These are phyloP conservation scores for Columbina picui DNA, from an alignment of 2,113 vertebrate species.

Conservation along the genomic window DNA sequence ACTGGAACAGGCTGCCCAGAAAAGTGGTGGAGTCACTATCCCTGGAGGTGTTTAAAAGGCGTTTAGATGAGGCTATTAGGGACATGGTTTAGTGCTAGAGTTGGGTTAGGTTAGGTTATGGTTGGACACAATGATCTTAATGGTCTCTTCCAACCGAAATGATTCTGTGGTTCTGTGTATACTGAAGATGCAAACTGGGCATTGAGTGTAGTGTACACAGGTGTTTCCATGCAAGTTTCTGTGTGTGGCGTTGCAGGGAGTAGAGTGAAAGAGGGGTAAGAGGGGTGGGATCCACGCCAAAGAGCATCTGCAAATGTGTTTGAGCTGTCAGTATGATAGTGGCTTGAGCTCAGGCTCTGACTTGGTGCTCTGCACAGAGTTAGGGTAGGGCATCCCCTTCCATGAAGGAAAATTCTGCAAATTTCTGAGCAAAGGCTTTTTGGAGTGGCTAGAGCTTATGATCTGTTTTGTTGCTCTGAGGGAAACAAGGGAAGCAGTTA, in stretches of 20 bases:
- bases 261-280: not conserved
- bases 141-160: too few relatives aligned
- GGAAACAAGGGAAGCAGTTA: not conserved
- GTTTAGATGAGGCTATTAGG: too few relatives aligned
- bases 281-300: not conserved
- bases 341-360: not conserved
- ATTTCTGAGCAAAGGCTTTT: not conserved
- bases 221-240: not conserved
- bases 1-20: too few relatives aligned
- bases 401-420: not conserved
- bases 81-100: too few relatives aligned
- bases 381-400: not conserved
- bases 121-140: too few relatives aligned
- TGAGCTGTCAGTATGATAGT: not conserved
- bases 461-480: not conserved
- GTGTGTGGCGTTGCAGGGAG: not conserved
- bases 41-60: too few relatives aligned
- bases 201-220: fast-evolving
- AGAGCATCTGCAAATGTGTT: fast-evolving
- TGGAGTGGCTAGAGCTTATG: not conserved
- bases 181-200: not conserved
- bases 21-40: too few relatives aligned
- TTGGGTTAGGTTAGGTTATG: too few relatives aligned
- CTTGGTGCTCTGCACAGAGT: not conserved
- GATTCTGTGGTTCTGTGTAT: not conserved